These are phyloP conservation scores for Globicephala melas DNA, from an alignment of 2,113 vertebrate species.

Conservation along the genomic window DNA sequence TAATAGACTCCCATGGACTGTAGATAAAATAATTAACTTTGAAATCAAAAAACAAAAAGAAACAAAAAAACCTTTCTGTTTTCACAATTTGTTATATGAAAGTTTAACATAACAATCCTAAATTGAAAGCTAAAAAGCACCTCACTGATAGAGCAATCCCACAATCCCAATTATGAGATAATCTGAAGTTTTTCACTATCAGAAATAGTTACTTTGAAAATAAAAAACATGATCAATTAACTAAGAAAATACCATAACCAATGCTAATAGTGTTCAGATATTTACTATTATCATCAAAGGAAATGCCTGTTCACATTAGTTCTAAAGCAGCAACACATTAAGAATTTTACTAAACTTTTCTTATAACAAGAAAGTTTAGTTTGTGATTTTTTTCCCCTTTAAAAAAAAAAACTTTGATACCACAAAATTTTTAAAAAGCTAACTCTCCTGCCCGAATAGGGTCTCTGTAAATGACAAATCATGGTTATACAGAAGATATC, in stretches of 20 bases:
- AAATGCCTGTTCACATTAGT: background rate
- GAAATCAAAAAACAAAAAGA: background rate
- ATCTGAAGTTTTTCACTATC: background rate
- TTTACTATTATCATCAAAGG: background rate
- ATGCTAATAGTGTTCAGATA: background rate
- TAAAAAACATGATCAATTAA: background rate
- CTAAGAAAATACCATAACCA: background rate
- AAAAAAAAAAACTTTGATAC: background rate
- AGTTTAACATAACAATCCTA: background rate
- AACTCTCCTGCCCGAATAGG: background rate
- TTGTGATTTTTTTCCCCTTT: background rate
- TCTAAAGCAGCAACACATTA: background rate
- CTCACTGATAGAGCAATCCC: background rate
- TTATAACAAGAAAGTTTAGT: background rate
- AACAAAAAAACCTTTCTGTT: background rate
- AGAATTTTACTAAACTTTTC: constrained; percentile 23
- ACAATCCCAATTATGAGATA: background rate
- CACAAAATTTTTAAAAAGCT: background rate
- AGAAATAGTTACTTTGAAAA: constrained; percentile 24
- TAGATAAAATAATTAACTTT: background rate
- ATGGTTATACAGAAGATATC: background rate
- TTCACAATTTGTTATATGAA: background rate
- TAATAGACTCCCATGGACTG: background rate
- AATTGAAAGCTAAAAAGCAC: background rate
- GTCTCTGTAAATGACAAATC: background rate